phyloP scores from a whole-genome alignment of 2,113 vertebrate genomes.

The Erythrolamprus reginae region DNA sequence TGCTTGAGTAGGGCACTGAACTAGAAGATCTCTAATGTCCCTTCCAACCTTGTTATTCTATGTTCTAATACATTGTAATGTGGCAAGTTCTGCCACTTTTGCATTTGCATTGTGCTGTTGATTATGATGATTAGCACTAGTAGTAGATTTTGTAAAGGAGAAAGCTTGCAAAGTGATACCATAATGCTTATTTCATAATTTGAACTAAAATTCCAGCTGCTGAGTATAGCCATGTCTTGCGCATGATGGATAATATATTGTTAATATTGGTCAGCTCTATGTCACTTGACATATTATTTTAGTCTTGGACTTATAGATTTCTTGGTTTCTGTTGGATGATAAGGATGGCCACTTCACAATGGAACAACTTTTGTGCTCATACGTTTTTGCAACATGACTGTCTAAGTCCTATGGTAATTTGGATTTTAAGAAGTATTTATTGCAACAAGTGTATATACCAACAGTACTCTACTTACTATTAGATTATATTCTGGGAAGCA shows the following conservation, averaged over 20 bases:
- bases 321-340: neutral
- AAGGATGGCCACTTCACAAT: neutral
- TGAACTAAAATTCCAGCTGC: neutral
- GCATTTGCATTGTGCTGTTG: neutral
- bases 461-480: too few relatives aligned
- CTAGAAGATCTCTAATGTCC: too few relatives aligned
- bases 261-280: neutral
- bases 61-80: neutral
- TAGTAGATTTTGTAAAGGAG: neutral
- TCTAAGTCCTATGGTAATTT: too few relatives aligned
- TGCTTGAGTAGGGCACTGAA: too few relatives aligned
- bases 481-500: too few relatives aligned
- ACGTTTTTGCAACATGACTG: neutral
- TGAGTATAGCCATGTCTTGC: neutral
- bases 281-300: neutral
- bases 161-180: neutral
- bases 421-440: neutral
- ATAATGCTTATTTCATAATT: neutral
- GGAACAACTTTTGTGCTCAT: neutral
- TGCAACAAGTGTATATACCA: neutral
- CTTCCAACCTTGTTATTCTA: too few relatives aligned
- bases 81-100: neutral
- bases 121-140: neutral
- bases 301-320: neutral
- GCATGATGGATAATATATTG: neutral